These are phyloP conservation scores for Perithous albicinctus DNA, from an alignment of 2,888 invertebrate genomes.

Conservation along the genomic window DNA sequence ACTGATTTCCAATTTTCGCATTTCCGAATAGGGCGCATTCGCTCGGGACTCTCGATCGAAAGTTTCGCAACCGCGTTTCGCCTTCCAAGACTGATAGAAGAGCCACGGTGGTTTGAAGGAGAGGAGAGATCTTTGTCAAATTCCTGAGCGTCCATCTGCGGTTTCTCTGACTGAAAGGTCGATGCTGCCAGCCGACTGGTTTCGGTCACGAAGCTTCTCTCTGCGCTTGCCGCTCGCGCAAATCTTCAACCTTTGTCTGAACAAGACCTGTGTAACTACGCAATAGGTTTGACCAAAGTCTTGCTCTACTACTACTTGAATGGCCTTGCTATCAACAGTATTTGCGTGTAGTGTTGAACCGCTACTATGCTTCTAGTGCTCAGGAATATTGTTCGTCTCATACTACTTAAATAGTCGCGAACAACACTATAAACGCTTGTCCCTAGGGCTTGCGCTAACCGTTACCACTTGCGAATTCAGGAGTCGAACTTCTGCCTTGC, in stretches of 20 bases:
- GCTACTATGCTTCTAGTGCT: background rate
- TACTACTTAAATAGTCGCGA: constrained; percentile 25
- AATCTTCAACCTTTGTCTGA: constrained; percentile 44
- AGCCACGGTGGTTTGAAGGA: constrained; percentile 1
- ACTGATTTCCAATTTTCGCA: constrained; percentile 58
- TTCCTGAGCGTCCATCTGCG: constrained; percentile 59
- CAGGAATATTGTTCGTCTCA: constrained; percentile 1
- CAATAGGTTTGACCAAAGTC: constrained; percentile 18
- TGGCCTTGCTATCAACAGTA: background rate
- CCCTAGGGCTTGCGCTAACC: constrained; percentile 25
- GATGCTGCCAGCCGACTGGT: constrained; percentile 55
- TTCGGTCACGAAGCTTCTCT: constrained; percentile 25
- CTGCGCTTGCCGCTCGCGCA: constrained; percentile 1
- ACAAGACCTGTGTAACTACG: constrained; percentile 10
- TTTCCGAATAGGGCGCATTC: constrained; percentile 39
- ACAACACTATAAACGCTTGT: constrained; percentile 25
- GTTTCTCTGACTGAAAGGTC: constrained; percentile 56
- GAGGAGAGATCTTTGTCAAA: constrained; percentile 52
- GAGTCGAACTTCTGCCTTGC: constrained; percentile 48
- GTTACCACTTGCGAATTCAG: constrained; percentile 51
- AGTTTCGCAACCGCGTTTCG: constrained; percentile 62
- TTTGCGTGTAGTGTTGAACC: background rate
- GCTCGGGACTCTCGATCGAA: constrained; percentile 40
- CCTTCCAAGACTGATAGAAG: constrained; percentile 3
- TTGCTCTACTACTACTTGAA: background rate